These are phyloP conservation scores for Macroramphosus scolopax DNA, from an alignment of 2,797 vertebrate species.

Conservation along the genomic window DNA sequence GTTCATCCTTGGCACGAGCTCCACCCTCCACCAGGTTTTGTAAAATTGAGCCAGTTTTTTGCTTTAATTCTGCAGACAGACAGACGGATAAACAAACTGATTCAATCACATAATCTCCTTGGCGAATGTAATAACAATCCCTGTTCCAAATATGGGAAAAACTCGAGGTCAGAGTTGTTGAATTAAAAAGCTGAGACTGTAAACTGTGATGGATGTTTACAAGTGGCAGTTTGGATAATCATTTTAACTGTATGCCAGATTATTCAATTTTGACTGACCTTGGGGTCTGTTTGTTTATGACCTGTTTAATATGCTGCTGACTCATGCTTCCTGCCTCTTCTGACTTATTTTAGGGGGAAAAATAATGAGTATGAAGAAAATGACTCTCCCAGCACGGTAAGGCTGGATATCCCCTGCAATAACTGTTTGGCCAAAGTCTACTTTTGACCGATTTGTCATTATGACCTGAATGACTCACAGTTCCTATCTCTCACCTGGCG, in stretches of 20 bases:
- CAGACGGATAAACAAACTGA: too few species aligned
- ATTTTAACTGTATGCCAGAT: neutral
- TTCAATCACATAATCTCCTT: too few species aligned
- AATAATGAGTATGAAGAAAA: neutral
- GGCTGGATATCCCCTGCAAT: too few species aligned
- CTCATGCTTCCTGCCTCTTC: neutral
- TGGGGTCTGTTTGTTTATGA: neutral
- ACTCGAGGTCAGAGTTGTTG: neutral
- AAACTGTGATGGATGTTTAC: neutral
- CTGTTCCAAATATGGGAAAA: neutral
- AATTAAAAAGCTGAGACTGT: too few species aligned
- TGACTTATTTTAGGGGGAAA: neutral
- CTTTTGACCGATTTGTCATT: slow-evolving; percentile 10
- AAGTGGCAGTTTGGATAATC: neutral
- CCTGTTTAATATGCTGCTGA: neutral
- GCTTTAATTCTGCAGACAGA: too few species aligned
- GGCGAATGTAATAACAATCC: too few species aligned
- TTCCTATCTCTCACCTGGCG: slow-evolving; percentile 25
- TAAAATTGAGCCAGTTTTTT: too few species aligned
- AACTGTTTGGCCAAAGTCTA: too few species aligned
- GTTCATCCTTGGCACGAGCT: too few species aligned
- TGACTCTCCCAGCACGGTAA: neutral
- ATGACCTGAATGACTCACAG: slow-evolving; percentile 25
- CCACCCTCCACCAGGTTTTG: too few species aligned
- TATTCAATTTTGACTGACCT: neutral